Evolutionary conservation across 1,140 invertebrate species (phyloP).

Genomic region (Drosophila mayri): DNA sequence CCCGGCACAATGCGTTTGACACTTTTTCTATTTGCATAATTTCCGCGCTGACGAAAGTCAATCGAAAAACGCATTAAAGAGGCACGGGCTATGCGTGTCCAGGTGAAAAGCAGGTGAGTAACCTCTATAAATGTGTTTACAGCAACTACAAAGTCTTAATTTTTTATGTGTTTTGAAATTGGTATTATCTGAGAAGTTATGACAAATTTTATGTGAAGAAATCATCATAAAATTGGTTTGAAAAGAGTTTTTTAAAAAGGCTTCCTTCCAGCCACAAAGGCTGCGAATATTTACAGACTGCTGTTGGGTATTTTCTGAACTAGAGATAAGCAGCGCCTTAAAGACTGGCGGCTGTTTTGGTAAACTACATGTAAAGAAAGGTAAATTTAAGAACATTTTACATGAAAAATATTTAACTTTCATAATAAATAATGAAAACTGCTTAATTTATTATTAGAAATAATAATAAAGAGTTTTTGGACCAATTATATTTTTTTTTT

Average conservation of each 20-base stretch:
- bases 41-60: conserved; percentile 11
- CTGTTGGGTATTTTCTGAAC: background rate
- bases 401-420: too few relatives aligned
- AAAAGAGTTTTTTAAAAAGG: background rate
- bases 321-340: conserved; percentile 3
- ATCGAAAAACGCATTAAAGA: conserved; percentile 7
- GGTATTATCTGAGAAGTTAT: background rate
- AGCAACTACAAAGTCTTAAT: background rate
- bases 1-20: conserved; percentile 54
- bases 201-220: background rate
- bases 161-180: background rate
- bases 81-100: background rate
- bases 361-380: background rate
- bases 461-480: too few relatives aligned
- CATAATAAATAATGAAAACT: too few relatives aligned
- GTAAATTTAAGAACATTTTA: too few relatives aligned
- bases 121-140: background rate
- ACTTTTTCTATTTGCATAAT: conserved; percentile 68
- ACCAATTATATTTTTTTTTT: too few relatives aligned
- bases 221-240: background rate
- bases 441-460: too few relatives aligned
- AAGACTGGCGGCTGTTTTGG: background rate
- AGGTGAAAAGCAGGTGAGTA: conserved; percentile 2
- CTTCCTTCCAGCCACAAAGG: too few relatives aligned
- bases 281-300: background rate